phyloP scores from a whole-genome alignment of 1,140 invertebrate species.

The Delia radicum region DNA sequence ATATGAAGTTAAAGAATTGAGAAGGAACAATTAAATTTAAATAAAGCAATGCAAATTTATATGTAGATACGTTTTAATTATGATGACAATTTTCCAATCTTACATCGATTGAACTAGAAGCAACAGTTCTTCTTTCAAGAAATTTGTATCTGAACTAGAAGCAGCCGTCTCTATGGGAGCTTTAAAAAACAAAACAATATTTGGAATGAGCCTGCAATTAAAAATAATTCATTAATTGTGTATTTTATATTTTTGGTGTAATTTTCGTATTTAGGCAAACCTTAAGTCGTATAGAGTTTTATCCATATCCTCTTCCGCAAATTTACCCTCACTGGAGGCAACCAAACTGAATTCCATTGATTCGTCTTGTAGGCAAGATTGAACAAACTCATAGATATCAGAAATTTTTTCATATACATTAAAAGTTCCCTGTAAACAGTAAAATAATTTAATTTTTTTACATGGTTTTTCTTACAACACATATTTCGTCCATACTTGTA shows the following conservation, averaged over 20 bases:
- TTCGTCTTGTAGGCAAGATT: slow-evolving; percentile 68
- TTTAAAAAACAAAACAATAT: slow-evolving; percentile 71
- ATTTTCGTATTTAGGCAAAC: slow-evolving; percentile 27
- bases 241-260: neutral
- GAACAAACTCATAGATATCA: slow-evolving; percentile 71
- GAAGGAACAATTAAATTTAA: too few species aligned
- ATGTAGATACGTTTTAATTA: neutral
- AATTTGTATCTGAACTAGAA: slow-evolving; percentile 57
- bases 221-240: neutral
- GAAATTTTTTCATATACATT: slow-evolving; percentile 72
- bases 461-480: slow-evolving; percentile 27
- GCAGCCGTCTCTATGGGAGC: slow-evolving; percentile 59
- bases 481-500: too few species aligned
- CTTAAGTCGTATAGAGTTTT: slow-evolving; percentile 68
- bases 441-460: neutral
- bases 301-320: slow-evolving; percentile 64
- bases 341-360: slow-evolving; percentile 67
- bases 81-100: neutral
- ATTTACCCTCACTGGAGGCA: slow-evolving; percentile 64
- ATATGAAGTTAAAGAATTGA: too few species aligned
- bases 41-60: too few species aligned
- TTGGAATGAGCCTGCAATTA: slow-evolving; percentile 66
- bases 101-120: slow-evolving; percentile 67
- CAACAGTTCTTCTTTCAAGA: slow-evolving; percentile 74
- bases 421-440: slow-evolving; percentile 74